Evolutionary conservation across 2,113 vertebrate species (phyloP).

Genomic region (Entelurus aequoreus): DNA sequence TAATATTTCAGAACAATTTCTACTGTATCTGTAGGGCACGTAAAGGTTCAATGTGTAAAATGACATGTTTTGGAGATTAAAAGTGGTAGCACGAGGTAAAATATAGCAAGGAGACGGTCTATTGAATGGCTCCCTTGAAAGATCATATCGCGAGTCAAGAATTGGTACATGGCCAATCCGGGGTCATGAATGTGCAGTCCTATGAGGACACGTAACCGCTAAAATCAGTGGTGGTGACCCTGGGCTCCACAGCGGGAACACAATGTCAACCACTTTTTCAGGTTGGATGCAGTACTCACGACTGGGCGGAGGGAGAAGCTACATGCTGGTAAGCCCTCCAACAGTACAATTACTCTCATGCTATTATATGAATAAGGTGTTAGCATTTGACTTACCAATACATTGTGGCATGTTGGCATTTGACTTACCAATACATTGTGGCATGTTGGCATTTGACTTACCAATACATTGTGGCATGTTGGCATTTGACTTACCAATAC

Average conservation of each 20-base stretch:
- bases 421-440: slow-evolving; percentile 3
- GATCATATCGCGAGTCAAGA: too few species aligned
- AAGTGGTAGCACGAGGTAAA: too few species aligned
- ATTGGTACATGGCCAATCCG: too few species aligned
- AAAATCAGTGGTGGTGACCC: not conserved
- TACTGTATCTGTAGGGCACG: too few species aligned
- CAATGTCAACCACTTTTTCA: not conserved
- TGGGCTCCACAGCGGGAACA: too few species aligned
- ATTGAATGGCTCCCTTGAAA: too few species aligned
- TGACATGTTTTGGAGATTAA: too few species aligned
- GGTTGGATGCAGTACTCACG: not conserved
- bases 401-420: not conserved
- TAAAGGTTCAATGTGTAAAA: too few species aligned
- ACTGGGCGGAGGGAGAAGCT: not conserved
- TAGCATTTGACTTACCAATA: slow-evolving; percentile 5
- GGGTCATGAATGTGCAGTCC: not conserved
- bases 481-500: slow-evolving; percentile 5
- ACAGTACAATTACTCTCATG: not conserved
- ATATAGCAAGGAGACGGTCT: too few species aligned
- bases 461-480: slow-evolving; percentile 7
- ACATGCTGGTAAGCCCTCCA: not conserved
- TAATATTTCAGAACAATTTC: too few species aligned
- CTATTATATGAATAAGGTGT: not conserved
- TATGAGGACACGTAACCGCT: not conserved
- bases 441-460: not conserved